phyloP scores from a whole-genome alignment of 2,113 vertebrate species.

The Ameiurus melas region DNA sequence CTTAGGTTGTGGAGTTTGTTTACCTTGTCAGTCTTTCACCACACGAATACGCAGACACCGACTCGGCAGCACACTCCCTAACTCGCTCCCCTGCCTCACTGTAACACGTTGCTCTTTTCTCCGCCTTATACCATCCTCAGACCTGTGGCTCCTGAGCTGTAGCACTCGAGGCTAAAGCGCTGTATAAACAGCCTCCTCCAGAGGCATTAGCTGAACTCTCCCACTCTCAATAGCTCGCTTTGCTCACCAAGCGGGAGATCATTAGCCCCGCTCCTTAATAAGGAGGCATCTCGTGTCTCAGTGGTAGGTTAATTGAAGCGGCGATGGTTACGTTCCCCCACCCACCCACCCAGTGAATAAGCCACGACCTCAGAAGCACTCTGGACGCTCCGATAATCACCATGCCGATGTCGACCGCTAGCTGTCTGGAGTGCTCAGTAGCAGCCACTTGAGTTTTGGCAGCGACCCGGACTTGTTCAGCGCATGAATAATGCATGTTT shows the following conservation, averaged over 20 bases:
- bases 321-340: constrained; percentile 55
- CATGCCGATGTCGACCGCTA: constrained; percentile 59
- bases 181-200: constrained; percentile 60
- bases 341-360: constrained; percentile 55
- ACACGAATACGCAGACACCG: neutral
- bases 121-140: neutral
- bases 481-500: constrained; percentile 65
- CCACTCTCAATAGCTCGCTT: constrained; percentile 30
- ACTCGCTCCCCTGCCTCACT: constrained; percentile 10
- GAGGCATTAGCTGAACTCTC: constrained; percentile 46
- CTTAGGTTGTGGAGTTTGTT: constrained; percentile 22
- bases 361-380: constrained; percentile 50
- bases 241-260: constrained; percentile 56
- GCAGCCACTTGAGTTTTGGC: constrained; percentile 66
- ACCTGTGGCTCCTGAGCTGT: neutral
- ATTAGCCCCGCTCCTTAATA: constrained; percentile 63
- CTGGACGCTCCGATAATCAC: constrained; percentile 61
- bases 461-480: constrained; percentile 53
- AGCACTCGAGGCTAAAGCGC: constrained; percentile 47
- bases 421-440: constrained; percentile 53
- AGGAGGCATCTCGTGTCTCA: constrained; percentile 63
- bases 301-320: constrained; percentile 69
- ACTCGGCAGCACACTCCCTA: neutral
- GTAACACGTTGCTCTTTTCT: neutral
- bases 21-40: constrained; percentile 27